Conservation (phyloP, 2,113 vertebrate genomes). For the Thinocorus orbignyianus region DNA sequence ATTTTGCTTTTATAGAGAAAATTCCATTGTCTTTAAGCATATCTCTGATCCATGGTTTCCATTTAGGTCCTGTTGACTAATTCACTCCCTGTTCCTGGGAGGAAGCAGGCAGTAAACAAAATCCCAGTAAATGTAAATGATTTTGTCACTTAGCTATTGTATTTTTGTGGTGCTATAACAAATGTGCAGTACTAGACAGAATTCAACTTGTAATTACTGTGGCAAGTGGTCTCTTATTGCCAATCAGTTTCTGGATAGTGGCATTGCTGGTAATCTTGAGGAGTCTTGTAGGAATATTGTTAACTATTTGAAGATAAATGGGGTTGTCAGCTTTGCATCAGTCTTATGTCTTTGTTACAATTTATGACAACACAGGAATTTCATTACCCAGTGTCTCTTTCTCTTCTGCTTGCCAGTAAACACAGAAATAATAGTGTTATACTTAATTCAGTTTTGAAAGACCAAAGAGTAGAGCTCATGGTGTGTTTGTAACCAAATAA, state of each 20-base stretch:
- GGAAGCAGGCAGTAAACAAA: background rate
- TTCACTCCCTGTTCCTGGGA: background rate
- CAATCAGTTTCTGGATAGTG: background rate
- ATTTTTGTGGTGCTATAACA: background rate
- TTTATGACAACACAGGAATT: constrained; percentile 21
- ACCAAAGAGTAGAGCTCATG: background rate
- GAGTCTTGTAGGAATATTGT: background rate
- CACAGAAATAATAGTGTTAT: background rate
- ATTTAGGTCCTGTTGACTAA: background rate
- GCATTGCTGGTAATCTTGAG: background rate
- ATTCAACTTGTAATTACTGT: background rate
- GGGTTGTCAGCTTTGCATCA: background rate
- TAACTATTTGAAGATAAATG: background rate
- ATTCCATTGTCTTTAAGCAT: background rate
- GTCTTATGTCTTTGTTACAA: background rate
- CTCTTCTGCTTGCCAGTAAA: constrained; percentile 2
- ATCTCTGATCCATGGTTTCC: background rate
- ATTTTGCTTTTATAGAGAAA: background rate
- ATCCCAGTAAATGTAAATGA: background rate
- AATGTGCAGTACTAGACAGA: background rate
- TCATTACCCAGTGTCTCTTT: background rate
- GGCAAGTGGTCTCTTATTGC: background rate
- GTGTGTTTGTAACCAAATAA: background rate
- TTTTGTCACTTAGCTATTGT: background rate
- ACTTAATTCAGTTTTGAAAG: constrained; percentile 24